Evolutionary conservation across 1,140 invertebrate species (phyloP), one percentile per base, ranked within the genome.

Genomic region (Lordiphosa stackelbergi): DNA sequence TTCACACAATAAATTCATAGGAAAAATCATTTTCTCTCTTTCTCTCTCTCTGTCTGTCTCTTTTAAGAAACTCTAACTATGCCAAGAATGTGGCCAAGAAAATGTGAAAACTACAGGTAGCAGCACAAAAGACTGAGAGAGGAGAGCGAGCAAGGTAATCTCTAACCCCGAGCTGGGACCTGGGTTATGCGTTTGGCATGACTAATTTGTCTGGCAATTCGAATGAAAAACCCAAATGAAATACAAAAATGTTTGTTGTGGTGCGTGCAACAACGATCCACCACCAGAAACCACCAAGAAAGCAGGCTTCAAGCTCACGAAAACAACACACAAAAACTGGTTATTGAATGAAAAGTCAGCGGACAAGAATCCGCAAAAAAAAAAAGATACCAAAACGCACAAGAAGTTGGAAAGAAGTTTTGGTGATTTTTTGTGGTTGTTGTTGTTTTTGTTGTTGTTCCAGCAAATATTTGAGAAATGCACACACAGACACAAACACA

Each of bases 291-390:
- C 28, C 28, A 31, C 28, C 28, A 31, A 31, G 28, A 10, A 66
- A 65, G 68, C 71, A 58, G 72, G 52, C 53, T 66, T 59, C 60
- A 66, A 66, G 56, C 66, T 69, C 52, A 69, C 64, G 35, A 36
- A 69, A 69, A 69, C 54, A 52, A 64, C 22, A 24, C 22, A 58
- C 22, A 61, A 53, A 83, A 84, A 84, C 79, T 85, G 79, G 79
- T 84, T 84, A 85, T 84, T 84, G 79, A 84, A 84, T 84, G 79
- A 84, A 84, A 84, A 81, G 57, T 55, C 78, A 77, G 68, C 53
- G 58, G 16, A 49, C 49, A 52, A 53, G 37, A 22, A 53, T 36
- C 47, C 31, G 35, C 49, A 58, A 73, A 53, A 62, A n/a, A n/a
- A 61, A 52, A 60, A 46, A 19, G 19, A 19, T 19, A 19, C 63